These are phyloP conservation scores for Lissonota sp. DNA, from an alignment of 2,888 invertebrate species.

Conservation along the genomic window DNA sequence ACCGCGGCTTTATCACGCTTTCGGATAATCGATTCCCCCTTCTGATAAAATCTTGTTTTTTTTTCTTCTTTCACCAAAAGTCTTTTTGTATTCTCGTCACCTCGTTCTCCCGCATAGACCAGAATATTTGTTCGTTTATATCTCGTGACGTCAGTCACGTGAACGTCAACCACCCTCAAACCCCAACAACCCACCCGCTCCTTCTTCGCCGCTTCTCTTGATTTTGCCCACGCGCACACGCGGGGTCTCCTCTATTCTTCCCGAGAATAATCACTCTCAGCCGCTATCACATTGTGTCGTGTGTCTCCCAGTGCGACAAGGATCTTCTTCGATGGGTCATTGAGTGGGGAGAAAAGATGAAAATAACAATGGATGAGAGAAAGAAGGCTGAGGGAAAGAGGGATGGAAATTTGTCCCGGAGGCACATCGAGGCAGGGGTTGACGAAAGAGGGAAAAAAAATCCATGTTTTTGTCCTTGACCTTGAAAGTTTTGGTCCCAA, in stretches of 20 bases:
- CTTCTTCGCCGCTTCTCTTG: neutral
- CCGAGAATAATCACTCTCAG: constrained; percentile 34
- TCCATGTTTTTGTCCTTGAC: constrained; percentile 47
- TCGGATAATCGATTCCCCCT: constrained; percentile 13
- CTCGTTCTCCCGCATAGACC: constrained; percentile 17
- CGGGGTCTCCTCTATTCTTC: neutral
- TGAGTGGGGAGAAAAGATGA: constrained; percentile 20
- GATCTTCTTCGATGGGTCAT: neutral
- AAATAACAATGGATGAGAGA: constrained; percentile 39
- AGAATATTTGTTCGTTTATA: constrained; percentile 23
- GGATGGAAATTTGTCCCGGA: neutral
- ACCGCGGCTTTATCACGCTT: neutral
- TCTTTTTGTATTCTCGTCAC: constrained; percentile 18
- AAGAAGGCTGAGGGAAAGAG: neutral
- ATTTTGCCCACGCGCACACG: neutral
- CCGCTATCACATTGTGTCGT: constrained; percentile 9
- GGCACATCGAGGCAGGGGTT: neutral
- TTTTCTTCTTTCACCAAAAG: neutral
- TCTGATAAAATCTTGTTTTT: constrained; percentile 20
- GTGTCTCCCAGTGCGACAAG: neutral
- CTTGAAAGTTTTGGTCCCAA: constrained; percentile 27
- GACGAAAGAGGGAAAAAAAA: neutral
- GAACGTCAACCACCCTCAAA: constrained; percentile 23
- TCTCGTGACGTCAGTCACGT: constrained; percentile 35
- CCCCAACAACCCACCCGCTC: neutral